Percentiles rank a stretch among this genome's conserved stretches.
Conservation (phyloP, 2,113 vertebrate species). For the Erpornis zantholeuca region DNA sequence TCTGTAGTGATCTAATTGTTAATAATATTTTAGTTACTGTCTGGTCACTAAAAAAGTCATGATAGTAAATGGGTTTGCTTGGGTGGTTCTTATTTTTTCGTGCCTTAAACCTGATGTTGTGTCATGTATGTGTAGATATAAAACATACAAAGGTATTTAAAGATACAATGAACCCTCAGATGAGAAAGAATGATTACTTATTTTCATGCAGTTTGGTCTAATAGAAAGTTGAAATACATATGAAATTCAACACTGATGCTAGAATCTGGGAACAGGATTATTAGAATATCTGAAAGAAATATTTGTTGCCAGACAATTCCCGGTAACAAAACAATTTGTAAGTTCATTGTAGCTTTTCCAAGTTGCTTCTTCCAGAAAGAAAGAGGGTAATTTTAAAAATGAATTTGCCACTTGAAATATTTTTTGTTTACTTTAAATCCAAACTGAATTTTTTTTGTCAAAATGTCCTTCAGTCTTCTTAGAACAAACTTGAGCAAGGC, state of each 20-base stretch:
- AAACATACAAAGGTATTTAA: neutral
- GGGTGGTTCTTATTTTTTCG: neutral
- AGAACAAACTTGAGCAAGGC: neutral
- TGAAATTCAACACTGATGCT: neutral
- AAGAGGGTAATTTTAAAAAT: fast-evolving
- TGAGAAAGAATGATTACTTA: neutral
- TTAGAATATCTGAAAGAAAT: neutral
- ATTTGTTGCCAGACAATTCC: neutral
- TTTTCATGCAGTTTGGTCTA: neutral
- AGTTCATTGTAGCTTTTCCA: neutral
- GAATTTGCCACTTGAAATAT: neutral
- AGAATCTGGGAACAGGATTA: neutral
- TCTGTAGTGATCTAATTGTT: neutral
- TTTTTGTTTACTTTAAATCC: neutral
- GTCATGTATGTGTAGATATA: neutral
- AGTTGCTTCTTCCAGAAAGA: neutral
- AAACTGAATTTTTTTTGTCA: neutral
- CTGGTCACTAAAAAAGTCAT: neutral
- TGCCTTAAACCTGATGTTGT: neutral
- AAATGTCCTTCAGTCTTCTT: neutral
- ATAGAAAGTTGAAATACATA: neutral
- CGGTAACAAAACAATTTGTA: neutral
- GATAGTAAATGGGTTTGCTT: neutral
- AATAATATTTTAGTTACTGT: neutral
- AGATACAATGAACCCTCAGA: neutral